These are phyloP conservation scores for Sminthurinus signatus DNA, from an alignment of 1,140 invertebrate species.

Conservation along the genomic window DNA sequence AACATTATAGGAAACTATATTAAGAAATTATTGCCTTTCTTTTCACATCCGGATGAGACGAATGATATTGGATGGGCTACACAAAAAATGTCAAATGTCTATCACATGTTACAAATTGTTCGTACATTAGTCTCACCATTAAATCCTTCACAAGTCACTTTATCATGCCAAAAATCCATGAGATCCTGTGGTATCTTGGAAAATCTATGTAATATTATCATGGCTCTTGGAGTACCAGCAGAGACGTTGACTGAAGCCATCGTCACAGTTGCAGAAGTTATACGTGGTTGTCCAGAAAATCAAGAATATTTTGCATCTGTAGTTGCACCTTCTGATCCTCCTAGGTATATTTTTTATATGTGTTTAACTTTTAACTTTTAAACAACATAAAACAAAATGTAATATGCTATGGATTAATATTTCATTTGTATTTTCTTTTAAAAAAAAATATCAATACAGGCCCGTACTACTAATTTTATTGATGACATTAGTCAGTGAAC, in stretches of 20 bases:
- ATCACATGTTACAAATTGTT: conserved; percentile 55
- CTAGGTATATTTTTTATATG: conserved; percentile 54
- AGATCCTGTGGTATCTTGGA: conserved; percentile 71
- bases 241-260: conserved; percentile 95
- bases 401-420: too few species aligned
- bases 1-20: conserved; percentile 67
- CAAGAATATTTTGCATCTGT: conserved; percentile 88
- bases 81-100: conserved; percentile 66
- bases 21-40: conserved; percentile 80
- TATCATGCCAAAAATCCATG: conserved; percentile 83
- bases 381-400: neutral
- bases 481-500: conserved; percentile 99
- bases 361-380: too few species aligned
- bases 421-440: too few species aligned
- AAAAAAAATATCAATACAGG: too few species aligned
- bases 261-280: conserved; percentile 88
- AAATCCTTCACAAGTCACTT: conserved; percentile 68
- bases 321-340: conserved; percentile 85
- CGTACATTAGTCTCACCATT: conserved; percentile 82
- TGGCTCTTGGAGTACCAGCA: conserved; percentile 92
- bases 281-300: conserved; percentile 81
- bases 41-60: conserved; percentile 58
- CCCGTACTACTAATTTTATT: conserved; percentile 89
- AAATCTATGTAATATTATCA: conserved; percentile 80
- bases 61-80: conserved; percentile 77